Conservation (phyloP, 2,113 vertebrate genomes). For the Speoplatyrhinus poulsoni region DNA sequence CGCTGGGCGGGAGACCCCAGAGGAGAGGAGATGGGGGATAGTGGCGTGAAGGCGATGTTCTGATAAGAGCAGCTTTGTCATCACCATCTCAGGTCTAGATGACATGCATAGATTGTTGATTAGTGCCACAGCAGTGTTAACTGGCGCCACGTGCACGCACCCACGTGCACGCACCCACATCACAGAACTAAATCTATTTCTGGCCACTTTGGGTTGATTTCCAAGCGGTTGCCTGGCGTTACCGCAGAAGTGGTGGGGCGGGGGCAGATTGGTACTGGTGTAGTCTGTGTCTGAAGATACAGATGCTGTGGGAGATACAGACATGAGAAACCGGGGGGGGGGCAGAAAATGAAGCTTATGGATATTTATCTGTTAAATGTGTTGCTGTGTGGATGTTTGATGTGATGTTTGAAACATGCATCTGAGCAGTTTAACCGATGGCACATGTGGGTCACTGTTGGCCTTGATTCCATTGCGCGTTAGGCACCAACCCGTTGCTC, state of each 20-base stretch:
- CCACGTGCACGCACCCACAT: no score
- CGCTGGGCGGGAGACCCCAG: constrained; percentile 54
- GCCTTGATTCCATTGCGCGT: constrained; percentile 59
- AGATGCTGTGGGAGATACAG: constrained; percentile 16
- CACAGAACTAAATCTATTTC: no score
- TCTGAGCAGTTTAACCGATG: constrained; percentile 49
- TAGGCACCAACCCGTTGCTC: constrained; percentile 34
- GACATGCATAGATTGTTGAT: neutral
- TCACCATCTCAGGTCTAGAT: neutral
- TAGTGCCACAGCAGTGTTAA: no score
- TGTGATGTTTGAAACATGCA: constrained; percentile 29
- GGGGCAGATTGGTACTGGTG: no score
- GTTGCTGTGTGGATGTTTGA: neutral
- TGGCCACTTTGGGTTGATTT: no score
- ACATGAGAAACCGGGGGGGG: constrained; percentile 27
- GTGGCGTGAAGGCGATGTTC: constrained; percentile 14
- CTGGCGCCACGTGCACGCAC: no score
- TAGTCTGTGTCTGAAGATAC: neutral
- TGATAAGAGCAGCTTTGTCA: constrained; percentile 16
- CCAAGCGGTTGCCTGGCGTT: no score
- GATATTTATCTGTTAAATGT: constrained; percentile 1
- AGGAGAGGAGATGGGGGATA: constrained; percentile 48
- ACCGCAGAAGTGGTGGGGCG: no score
- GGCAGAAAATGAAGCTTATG: neutral
- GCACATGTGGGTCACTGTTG: constrained; percentile 25